Base-by-base conservation (phyloP, 1,140 invertebrate genomes). In the Pteromalus puparum region DNA sequence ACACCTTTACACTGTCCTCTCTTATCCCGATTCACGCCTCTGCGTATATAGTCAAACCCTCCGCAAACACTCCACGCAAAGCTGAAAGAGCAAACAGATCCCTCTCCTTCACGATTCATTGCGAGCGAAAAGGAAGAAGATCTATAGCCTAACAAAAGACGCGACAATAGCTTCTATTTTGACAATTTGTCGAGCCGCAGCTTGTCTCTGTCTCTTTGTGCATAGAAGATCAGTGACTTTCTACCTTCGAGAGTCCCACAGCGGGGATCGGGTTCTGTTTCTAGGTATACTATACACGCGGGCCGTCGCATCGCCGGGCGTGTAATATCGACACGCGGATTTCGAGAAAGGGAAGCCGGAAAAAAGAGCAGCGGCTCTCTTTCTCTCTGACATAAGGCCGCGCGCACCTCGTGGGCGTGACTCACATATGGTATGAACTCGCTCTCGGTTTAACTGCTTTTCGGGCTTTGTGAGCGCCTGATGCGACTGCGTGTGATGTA, bases 391-490 rank as follows among this genome's bases (percentile, higher is more conserved):
- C 88, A 90, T 89, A 90, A 90, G 89, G 88, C 88, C 81, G 86
- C 86, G 86, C 86, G 86, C 85, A 87, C 88, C 88, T 90, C 88
- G 90, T 90, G 89, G 91, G 91, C 91, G 91, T 92, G 90, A 91
- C 90, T 70, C 88, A 89, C 90, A 90, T 90, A 90, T 91, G 88
- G 85, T 79, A 82, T 86, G 76, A 79, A 26, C 34, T 74, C 48
- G 13, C 48, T 48, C 46, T 61, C 21, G 53, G 42, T 26, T 46
- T 48, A 79, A 73, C 79, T 76, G 73, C 73, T 82, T 68, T 21
- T 81, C 24, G 6, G 9, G 46, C 67, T 42, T 34, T 34, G 15
- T 34, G 18, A 1, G 2, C 30, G 38, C 38, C 38, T 10, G 38
- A 42, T 42, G 38, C 38, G 7, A 9, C n/a, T n/a, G n/a, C 38